Percentiles rank a stretch among this genome's conserved stretches.
phyloP scores from a whole-genome alignment of 2,113 vertebrate species.

The Megalops atlanticus region DNA sequence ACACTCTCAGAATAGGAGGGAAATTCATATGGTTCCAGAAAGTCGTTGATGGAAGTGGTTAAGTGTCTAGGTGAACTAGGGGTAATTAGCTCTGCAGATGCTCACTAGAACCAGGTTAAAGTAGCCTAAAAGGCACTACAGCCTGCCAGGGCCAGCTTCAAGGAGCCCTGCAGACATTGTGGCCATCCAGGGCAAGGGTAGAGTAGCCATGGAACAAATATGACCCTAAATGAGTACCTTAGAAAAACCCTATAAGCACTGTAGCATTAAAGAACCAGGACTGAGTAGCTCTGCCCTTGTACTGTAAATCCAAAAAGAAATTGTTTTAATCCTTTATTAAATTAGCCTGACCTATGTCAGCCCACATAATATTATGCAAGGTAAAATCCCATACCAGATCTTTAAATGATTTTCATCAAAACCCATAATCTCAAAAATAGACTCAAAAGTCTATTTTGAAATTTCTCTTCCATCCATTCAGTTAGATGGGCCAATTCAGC shows the following conservation, averaged over 20 bases:
- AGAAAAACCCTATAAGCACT: too few relatives aligned
- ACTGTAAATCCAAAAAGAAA: background rate
- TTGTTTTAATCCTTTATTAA: background rate
- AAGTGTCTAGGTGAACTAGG: too few relatives aligned
- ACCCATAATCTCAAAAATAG: too few relatives aligned
- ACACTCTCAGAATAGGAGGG: too few relatives aligned
- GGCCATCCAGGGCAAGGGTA: background rate
- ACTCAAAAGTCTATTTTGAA: constrained; percentile 9
- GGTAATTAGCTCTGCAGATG: background rate
- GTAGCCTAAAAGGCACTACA: background rate
- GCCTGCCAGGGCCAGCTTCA: background rate
- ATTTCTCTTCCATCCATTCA: constrained; percentile 5
- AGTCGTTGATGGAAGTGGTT: too few relatives aligned
- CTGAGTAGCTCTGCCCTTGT: background rate
- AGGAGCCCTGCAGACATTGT: background rate
- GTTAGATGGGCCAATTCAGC: constrained; percentile 14
- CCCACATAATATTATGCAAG: background rate
- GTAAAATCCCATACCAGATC: background rate
- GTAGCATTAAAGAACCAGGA: too few relatives aligned
- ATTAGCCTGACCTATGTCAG: background rate
- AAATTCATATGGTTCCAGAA: too few relatives aligned
- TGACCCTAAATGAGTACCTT: too few relatives aligned
- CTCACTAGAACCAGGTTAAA: background rate
- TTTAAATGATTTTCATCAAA: background rate
- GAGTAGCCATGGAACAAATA: background rate